phyloP scores from a whole-genome alignment of 2,113 vertebrate genomes.

The Cygnus atratus region DNA sequence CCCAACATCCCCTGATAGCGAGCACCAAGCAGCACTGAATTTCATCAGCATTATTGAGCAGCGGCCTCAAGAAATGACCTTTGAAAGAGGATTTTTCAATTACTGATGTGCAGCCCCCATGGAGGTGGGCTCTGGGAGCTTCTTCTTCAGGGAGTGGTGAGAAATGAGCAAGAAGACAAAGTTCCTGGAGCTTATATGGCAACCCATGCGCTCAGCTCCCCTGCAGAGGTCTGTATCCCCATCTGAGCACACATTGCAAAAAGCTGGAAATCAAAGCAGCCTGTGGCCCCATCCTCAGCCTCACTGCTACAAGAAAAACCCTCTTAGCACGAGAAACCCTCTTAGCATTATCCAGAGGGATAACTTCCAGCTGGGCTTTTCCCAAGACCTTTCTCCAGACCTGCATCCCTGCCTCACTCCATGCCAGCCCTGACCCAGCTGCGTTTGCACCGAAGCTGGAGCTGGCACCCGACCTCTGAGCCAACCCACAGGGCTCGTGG shows the following conservation, averaged over 20 bases:
- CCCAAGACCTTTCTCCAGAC: neutral
- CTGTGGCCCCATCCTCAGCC: fast-evolving
- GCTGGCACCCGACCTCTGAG: neutral
- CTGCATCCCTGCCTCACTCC: fast-evolving
- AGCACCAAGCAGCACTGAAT: neutral
- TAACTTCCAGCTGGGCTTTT: neutral
- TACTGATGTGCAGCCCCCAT: neutral
- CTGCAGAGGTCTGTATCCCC: neutral
- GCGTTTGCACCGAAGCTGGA: neutral
- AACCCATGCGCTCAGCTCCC: fast-evolving
- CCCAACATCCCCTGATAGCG: neutral
- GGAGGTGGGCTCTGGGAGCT: neutral
- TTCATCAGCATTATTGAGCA: fast-evolving
- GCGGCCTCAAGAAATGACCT: neutral
- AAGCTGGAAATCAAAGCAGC: neutral
- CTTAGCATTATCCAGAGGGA: neutral
- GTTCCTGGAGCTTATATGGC: neutral
- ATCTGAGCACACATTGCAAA: fast-evolving
- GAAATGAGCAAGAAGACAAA: neutral
- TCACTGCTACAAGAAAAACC: neutral
- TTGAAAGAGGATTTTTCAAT: neutral
- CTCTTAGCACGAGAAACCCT: no score
- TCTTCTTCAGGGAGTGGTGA: neutral
- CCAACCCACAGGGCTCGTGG: neutral
- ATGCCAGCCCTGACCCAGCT: fast-evolving